phyloP scores from a whole-genome alignment of 23 tunicate genomes.

The Phallusia fumigata region DNA sequence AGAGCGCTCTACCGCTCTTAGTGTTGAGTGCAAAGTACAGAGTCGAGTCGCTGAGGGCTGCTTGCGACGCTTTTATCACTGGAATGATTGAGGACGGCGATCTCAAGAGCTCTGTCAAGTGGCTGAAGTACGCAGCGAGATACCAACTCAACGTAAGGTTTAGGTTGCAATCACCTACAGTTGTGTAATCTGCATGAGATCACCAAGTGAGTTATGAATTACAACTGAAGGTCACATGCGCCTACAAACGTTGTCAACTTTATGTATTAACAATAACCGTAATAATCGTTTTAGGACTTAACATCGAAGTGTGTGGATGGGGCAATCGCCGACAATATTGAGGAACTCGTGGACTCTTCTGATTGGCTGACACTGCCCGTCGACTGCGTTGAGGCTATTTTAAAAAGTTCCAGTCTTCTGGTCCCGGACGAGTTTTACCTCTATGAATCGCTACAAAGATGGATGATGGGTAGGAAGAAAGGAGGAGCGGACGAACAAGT shows the following conservation, averaged over 20 bases:
- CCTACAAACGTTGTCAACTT: too few species aligned
- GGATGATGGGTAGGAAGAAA: conserved; percentile 80
- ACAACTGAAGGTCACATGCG: too few species aligned
- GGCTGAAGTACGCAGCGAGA: conserved; percentile 81
- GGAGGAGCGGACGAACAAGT: conserved; percentile 36
- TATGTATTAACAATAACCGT: too few species aligned
- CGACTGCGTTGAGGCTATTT: conserved; percentile 73
- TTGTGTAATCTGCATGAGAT: too few species aligned
- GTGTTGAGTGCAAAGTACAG: conserved; percentile 85
- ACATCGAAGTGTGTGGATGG: conserved; percentile 98
- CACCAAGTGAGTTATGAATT: too few species aligned
- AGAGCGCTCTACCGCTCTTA: conserved; percentile 86
- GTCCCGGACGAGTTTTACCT: conserved; percentile 91
- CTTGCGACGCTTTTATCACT: conserved; percentile 92
- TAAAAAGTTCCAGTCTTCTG: conserved; percentile 70
- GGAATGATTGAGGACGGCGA: conserved; percentile 98
- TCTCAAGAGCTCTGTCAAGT: conserved; percentile 76
- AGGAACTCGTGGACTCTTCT: conserved; percentile 82
- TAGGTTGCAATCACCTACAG: too few species aligned
- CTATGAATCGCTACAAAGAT: conserved; percentile 81
- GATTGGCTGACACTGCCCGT: conserved; percentile 65
- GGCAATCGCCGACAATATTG: conserved; percentile 87
- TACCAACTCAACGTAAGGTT: conserved; percentile 68
- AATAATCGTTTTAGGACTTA: conserved; percentile 72
- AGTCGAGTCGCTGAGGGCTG: conserved; percentile 80